phyloP scores from a whole-genome alignment of 2,888 invertebrate genomes.

The Spodoptera picta region DNA sequence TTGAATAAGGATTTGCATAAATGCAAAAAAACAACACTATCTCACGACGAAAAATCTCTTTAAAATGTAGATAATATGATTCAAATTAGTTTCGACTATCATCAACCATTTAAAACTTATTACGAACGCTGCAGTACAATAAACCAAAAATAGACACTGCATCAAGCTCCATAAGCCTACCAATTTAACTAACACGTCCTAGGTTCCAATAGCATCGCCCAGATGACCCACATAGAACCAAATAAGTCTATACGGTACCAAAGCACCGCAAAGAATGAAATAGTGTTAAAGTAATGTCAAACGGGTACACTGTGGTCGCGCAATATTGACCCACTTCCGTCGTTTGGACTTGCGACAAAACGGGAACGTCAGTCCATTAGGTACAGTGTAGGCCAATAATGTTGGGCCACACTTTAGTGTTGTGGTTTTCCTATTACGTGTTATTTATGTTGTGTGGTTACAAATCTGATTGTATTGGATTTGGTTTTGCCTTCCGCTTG shows the following conservation, averaged over 20 bases:
- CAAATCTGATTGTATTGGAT: background rate
- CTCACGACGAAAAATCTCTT: too few relatives aligned
- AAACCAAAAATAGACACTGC: slow-evolving; percentile 17
- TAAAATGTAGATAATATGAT: background rate
- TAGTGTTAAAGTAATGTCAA: slow-evolving; percentile 36
- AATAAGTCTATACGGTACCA: slow-evolving; percentile 26
- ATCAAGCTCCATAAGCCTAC: background rate
- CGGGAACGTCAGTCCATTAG: slow-evolving; percentile 45
- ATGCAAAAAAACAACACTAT: too few relatives aligned
- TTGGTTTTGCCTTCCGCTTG: slow-evolving; percentile 11
- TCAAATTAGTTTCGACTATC: background rate
- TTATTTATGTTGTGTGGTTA: slow-evolving; percentile 5
- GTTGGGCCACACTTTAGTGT: slow-evolving; percentile 27
- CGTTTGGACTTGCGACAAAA: slow-evolving; percentile 51
- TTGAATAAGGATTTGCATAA: too few relatives aligned
- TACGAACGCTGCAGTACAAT: background rate
- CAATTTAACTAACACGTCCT: slow-evolving; percentile 12
- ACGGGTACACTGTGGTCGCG: slow-evolving; percentile 37
- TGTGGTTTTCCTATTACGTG: slow-evolving; percentile 24
- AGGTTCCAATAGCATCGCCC: background rate
- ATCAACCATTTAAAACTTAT: too few relatives aligned
- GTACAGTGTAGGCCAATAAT: slow-evolving; percentile 39
- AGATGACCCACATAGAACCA: slow-evolving; percentile 29
- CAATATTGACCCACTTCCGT: slow-evolving; percentile 53
- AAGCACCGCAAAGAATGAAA: slow-evolving; percentile 34